Evolutionary conservation across 2,888 invertebrate species (phyloP), one percentile per base, ranked within the genome.

Genomic region (Poecilus cupreus): DNA sequence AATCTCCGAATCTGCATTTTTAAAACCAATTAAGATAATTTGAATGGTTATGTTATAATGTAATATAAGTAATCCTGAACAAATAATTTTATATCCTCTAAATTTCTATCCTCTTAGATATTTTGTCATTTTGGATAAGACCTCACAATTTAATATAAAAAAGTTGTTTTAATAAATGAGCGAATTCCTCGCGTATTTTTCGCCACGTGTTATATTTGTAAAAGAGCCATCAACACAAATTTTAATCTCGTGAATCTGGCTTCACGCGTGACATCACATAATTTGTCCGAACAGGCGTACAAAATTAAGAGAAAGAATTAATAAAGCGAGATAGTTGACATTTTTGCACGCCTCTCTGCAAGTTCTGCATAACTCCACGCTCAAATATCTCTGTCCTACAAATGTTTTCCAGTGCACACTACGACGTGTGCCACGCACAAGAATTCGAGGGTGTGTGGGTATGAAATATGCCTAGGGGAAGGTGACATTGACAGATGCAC

Each of bases 221-320:
- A 72, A 72, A 72, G 22, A 46, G 72, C 64, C 64, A 68, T 68
- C 60, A 68, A 10, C 18, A 32, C 64, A 37, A 68, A 37, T 68
- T 37, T 68, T 60, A 60, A 60, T 60, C 60, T 60, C 8, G 37
- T 18, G 37, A 68, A 68, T 37, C 32, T 68, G 37, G 13, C 8
- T 37, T 37, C 64, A 68, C 64, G 64, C 64, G 37, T 68, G 64
- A 68, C 37, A 37, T 68, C 37, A 68, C 64, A 68, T 68, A 68
- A 37, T 37, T 68, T 37, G 64, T 18, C 18, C 16, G 37, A 68
- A 68, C 64, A 68, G 64, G 32, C 20, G 22, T 4, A 43, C n/a
- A 72, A 13, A 72, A 72, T 72, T 43, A 72, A 72, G 72, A 72
- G 72, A 46, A 72, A 72, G 64, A 72, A 72, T 72, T 18, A 72